phyloP scores from a whole-genome alignment of 2,888 invertebrate species.

The Eupithecia dodoneata region DNA sequence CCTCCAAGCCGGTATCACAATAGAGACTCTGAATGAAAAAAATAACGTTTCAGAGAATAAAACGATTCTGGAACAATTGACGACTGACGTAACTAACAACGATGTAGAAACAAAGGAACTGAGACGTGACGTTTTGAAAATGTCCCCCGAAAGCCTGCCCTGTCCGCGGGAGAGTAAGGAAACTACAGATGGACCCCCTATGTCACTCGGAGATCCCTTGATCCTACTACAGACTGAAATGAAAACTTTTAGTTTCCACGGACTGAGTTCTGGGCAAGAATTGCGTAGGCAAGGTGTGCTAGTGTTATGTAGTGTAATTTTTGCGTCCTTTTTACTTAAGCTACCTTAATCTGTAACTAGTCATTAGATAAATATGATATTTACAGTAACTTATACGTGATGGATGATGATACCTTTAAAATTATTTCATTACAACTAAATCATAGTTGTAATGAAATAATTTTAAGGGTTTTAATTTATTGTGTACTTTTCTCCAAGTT shows the following conservation, averaged over 20 bases:
- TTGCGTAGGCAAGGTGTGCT: constrained; percentile 49
- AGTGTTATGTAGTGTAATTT: constrained; percentile 64
- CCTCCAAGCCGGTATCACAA: constrained; percentile 68
- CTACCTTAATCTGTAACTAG: constrained; percentile 54
- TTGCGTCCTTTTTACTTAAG: constrained; percentile 74
- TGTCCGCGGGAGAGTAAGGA: constrained; percentile 70
- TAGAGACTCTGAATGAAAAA: constrained; percentile 69
- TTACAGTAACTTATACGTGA: constrained; percentile 62
- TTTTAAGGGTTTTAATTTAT: neutral
- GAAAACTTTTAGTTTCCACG: constrained; percentile 77
- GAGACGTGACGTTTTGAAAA: constrained; percentile 73
- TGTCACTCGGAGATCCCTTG: constrained; percentile 67
- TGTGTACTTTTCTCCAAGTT: neutral
- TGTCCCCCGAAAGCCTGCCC: constrained; percentile 71
- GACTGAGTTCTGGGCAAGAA: constrained; percentile 59
- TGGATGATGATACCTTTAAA: constrained; percentile 53
- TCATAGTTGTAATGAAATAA: constrained; percentile 26
- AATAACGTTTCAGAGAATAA: constrained; percentile 68
- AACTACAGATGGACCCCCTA: constrained; percentile 69
- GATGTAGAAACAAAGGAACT: constrained; percentile 65
- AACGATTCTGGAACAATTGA: constrained; percentile 53
- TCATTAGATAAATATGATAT: constrained; percentile 47
- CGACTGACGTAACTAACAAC: constrained; percentile 55
- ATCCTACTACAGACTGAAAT: constrained; percentile 79
- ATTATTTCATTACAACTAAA: no score